Base-by-base conservation (phyloP, 2,113 vertebrate genomes). In the Saguinus imperator region DNA sequence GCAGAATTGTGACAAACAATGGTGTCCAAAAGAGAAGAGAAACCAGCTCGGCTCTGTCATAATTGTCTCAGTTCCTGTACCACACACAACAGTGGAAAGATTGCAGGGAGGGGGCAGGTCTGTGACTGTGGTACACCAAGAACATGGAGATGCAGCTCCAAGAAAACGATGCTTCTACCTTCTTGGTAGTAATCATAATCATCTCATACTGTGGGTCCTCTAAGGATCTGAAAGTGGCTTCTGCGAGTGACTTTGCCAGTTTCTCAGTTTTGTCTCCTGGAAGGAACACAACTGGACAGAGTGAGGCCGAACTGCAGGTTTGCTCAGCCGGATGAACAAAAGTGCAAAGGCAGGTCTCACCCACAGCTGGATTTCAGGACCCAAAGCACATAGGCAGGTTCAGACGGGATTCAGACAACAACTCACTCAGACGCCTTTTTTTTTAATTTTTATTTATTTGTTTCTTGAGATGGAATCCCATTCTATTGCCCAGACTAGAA, bases 1-100 rank as follows among this genome's bases (percentile, higher is more conserved):
- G 92, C 70, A 94, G 94, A 93, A 84, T 25, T 93, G 80, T 97
- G n/a, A 85, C 48, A 96, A 96, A 97, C 92, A 97, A 93, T 61
- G 68, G 85, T 82, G 81, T 77, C 95, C 93, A 87, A 98, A 97
- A 76, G 95, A 97, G 97, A 97, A 98, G 96, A 97, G 97, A 97
- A 98, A 98, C 96, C 96, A 97, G 92, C 76, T 82, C 29, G 5
- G 25, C 86, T 89, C 75, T 94, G 97, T 85, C 89, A 81, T 94
- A 94, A 97, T 21, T 35, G 57, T 97, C 96, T 97, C 96, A 64
- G 97, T 98, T 97, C 97, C 97, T 94, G 92, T 64, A 81, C 80
- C 61, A 45, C 4, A 57, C 50, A 61, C 73, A 97, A 85, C 81
- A 97, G 57, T 94, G 96, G 96, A 85, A 97, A 96, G 94, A 79